phyloP scores from a whole-genome alignment of 2,888 invertebrate genomes.

The Adelognathus sp. region DNA sequence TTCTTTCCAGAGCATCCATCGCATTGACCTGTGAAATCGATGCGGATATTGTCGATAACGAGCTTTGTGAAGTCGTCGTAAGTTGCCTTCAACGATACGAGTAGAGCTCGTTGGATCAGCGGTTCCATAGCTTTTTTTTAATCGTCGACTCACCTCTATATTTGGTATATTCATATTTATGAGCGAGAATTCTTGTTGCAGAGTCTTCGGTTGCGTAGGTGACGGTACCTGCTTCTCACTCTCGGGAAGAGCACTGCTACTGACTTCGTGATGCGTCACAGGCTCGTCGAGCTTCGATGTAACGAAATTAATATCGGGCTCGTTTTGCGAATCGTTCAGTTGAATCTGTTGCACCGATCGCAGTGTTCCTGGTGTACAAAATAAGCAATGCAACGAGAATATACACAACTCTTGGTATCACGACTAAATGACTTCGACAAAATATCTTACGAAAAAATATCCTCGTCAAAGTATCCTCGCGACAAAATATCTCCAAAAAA shows the following conservation, averaged over 20 bases:
- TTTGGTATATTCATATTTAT: slow-evolving; percentile 89
- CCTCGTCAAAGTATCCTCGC: too few relatives aligned
- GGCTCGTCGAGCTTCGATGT: slow-evolving; percentile 71
- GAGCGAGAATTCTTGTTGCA: slow-evolving; percentile 90
- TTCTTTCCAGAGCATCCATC: slow-evolving; percentile 84
- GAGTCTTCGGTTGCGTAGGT: slow-evolving; percentile 83
- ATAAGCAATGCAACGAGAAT: too few relatives aligned
- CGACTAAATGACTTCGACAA: too few relatives aligned
- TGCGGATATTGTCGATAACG: background rate
- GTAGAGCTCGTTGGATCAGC: background rate
- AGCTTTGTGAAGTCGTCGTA: background rate
- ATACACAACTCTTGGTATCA: too few relatives aligned
- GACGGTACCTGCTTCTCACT: slow-evolving; percentile 75
- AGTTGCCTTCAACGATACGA: background rate
- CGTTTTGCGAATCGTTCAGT: slow-evolving; percentile 73
- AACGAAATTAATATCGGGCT: slow-evolving; percentile 72
- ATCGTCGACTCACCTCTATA: slow-evolving; percentile 83
- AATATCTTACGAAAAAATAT: too few relatives aligned
- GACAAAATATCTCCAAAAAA: too few relatives aligned
- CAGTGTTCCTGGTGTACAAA: slow-evolving; percentile 71
- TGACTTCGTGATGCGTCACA: slow-evolving; percentile 67
- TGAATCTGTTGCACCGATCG: slow-evolving; percentile 77
- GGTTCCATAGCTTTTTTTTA: background rate
- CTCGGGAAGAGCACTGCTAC: slow-evolving; percentile 67
- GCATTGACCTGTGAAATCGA: slow-evolving; percentile 76